Percentiles rank a stretch among this genome's conserved stretches.
These are phyloP conservation scores for Brienomyrus longianalis DNA, from an alignment of 2,113 vertebrate species.

Conservation along the genomic window DNA sequence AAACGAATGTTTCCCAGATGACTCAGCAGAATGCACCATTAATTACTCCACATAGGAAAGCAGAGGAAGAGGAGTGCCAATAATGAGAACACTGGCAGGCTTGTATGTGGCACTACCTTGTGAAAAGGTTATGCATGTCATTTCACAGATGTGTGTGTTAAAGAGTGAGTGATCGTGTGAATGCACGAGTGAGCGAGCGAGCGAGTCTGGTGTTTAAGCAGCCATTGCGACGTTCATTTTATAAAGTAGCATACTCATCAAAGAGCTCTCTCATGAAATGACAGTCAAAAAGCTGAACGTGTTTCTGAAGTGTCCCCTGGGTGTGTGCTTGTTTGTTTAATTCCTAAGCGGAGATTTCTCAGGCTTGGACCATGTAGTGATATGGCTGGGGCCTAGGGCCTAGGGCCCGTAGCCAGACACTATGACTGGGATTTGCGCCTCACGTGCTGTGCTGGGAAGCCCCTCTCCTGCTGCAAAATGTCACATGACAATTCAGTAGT, in stretches of 20 bases:
- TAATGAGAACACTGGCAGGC: not conserved
- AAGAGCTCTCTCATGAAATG: not conserved
- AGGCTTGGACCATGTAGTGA: not conserved
- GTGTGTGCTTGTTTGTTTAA: not conserved
- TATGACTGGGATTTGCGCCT: not conserved
- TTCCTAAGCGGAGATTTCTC: not conserved
- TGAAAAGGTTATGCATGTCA: not conserved
- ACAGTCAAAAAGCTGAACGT: not conserved
- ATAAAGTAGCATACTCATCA: not conserved
- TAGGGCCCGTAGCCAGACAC: not conserved
- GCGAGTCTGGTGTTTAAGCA: not conserved
- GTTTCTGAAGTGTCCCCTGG: not conserved
- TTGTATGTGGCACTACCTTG: not conserved
- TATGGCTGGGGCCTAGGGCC: not conserved
- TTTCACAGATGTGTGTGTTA: not conserved
- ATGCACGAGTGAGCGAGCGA: too few relatives aligned
- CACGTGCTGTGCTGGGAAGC: not conserved
- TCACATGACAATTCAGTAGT: not conserved
- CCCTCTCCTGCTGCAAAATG: not conserved
- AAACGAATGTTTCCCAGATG: slow-evolving; percentile 1
- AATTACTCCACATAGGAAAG: slow-evolving; percentile 1
- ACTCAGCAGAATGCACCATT: not conserved
- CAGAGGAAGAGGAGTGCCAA: not conserved
- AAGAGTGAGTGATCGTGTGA: not conserved
- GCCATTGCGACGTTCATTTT: not conserved